Percentiles rank a stretch among this genome's conserved stretches.
These are phyloP conservation scores for Apogon talboti DNA, from an alignment of 2,797 vertebrate species.

Conservation along the genomic window DNA sequence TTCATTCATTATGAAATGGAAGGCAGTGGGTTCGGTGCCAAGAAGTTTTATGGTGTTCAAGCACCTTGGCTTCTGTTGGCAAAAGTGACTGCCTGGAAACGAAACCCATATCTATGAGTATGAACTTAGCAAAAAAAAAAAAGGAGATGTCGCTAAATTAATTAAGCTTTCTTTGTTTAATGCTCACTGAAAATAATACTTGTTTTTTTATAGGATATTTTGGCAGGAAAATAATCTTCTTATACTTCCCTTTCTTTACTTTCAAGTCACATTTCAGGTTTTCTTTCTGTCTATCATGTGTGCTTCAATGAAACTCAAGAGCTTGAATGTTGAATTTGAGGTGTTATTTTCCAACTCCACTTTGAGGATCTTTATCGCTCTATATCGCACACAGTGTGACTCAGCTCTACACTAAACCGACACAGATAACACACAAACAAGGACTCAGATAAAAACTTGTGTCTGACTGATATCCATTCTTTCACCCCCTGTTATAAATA, in stretches of 20 bases:
- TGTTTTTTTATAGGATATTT: too few relatives aligned
- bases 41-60: constrained; percentile 35
- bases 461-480: constrained; percentile 29
- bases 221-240: too few relatives aligned
- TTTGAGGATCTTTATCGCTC: constrained; percentile 4
- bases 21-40: constrained; percentile 34
- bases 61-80: constrained; percentile 26
- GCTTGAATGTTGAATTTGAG: constrained; percentile 2
- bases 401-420: constrained; percentile 42
- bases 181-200: too few relatives aligned
- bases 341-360: constrained; percentile 1
- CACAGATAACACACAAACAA: constrained; percentile 27
- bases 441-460: constrained; percentile 20
- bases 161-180: too few relatives aligned
- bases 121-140: constrained; percentile 2
- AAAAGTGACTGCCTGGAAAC: constrained; percentile 29
- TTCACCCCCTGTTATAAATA: constrained; percentile 50
- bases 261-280: too few relatives aligned
- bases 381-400: constrained; percentile 35
- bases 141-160: constrained; percentile 4
- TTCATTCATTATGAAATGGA: constrained; percentile 54
- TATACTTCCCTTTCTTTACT: too few relatives aligned
- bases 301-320: not conserved
- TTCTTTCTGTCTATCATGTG: not conserved
- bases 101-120: constrained; percentile 30